These are phyloP conservation scores for Campoplex capitator DNA, from an alignment of 2,888 invertebrate species.

Conservation along the genomic window DNA sequence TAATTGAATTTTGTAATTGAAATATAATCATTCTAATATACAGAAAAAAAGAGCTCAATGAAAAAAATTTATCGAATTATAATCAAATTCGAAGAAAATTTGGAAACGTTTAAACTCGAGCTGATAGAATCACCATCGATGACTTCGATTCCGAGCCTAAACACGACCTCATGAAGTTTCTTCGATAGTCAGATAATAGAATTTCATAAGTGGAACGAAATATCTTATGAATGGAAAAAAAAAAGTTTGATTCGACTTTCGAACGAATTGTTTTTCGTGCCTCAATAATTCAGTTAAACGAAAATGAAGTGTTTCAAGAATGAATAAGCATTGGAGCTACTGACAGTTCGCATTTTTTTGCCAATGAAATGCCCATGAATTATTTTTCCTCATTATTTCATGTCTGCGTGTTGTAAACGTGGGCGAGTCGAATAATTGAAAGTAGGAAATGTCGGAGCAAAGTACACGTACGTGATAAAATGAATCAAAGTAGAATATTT, in stretches of 20 bases:
- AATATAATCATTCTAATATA: not conserved
- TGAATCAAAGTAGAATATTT: conserved; percentile 11
- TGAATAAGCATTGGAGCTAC: not conserved
- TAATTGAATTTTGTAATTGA: too few species aligned
- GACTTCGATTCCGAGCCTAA: not conserved
- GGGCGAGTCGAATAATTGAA: conserved; percentile 14
- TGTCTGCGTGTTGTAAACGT: not conserved
- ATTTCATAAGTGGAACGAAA: too few species aligned
- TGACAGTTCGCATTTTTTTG: not conserved
- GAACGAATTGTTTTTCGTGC: not conserved
- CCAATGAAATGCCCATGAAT: not conserved
- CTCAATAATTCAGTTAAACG: not conserved
- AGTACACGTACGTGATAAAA: conserved; percentile 22
- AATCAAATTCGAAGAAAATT: not conserved
- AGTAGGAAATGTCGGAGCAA: conserved; percentile 16
- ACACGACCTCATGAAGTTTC: not conserved
- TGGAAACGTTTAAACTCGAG: not conserved
- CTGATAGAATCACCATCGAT: not conserved
- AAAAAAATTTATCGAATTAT: not conserved
- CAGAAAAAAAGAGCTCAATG: not conserved
- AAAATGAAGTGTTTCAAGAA: not conserved
- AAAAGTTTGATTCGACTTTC: not conserved
- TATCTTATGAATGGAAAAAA: not conserved
- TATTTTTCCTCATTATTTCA: not conserved
- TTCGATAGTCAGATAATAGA: not conserved